These are phyloP conservation scores for Phrynosoma blainvillii DNA, from an alignment of 2,113 vertebrate genomes.

Conservation along the genomic window DNA sequence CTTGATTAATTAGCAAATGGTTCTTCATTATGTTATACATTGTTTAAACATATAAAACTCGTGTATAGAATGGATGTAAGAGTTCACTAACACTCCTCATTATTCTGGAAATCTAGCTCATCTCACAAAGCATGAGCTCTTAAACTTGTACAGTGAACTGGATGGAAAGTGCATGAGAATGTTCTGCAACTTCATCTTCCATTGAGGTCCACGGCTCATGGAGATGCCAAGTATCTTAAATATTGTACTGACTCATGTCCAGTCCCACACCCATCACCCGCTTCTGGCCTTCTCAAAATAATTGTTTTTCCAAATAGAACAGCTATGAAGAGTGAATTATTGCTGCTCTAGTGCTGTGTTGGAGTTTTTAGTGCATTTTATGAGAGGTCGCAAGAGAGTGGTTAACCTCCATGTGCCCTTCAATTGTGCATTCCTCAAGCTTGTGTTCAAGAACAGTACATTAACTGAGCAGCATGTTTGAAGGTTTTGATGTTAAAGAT, in stretches of 20 bases:
- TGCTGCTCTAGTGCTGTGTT: conserved; percentile 17
- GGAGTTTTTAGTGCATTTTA: rapidly evolving
- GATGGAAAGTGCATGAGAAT: conserved; percentile 49
- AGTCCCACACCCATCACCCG: conserved; percentile 46
- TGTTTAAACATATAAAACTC: too few species aligned
- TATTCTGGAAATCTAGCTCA: too few species aligned
- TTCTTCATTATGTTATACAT: too few species aligned
- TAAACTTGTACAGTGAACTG: background rate
- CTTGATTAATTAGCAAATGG: too few species aligned
- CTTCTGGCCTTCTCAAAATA: conserved; percentile 30
- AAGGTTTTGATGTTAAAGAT: conserved; percentile 9
- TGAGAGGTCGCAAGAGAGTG: conserved; percentile 1
- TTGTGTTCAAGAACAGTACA: background rate
- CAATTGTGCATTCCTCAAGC: background rate
- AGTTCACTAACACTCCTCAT: too few species aligned
- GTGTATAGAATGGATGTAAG: too few species aligned
- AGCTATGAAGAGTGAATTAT: conserved; percentile 39
- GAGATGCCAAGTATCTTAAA: conserved; percentile 42
- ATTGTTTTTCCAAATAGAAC: conserved; percentile 51
- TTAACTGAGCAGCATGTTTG: conserved; percentile 11
- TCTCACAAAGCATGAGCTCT: background rate
- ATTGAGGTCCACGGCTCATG: background rate
- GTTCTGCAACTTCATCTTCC: conserved; percentile 52
- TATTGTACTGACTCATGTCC: conserved; percentile 52
- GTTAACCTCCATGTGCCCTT: background rate